Base-by-base conservation (phyloP, 2,888 invertebrate species). In the Polydesmus complanatus region DNA sequence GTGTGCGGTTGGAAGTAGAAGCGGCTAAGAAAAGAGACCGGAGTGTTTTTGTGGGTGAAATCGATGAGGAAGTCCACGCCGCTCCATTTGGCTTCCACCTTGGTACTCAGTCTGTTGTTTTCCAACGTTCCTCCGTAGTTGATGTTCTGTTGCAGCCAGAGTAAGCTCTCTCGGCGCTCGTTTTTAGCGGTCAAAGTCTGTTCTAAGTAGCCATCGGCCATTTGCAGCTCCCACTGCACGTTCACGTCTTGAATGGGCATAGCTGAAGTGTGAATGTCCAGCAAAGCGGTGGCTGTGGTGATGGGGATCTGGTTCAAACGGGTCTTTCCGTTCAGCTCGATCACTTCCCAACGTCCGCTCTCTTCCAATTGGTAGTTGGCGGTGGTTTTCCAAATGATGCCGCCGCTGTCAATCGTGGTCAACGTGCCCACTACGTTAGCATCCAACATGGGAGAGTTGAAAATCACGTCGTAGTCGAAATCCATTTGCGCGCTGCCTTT, bases 171-270 rank as follows among this genome's bases (percentile, higher is more conserved):
- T 14, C 14, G 5, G 8, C 14, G 37, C 37, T 8, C 5, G 25
- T 27, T 60, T 1, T 55, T 60, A 22, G 61, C 22, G 21, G 27
- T 27, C 8, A 63, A 5, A 1, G 60, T 63, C 49, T 63, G 61
- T 27, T 63, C 63, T n/a, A 63, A n/a, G 57, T 63, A 60, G 23
- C 63, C 63, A 27, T 57, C 61, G 2, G 63, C 61, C 18, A 52
- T 21, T 26, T 59, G 55, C 25, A 58, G 60, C 19, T 51, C 22
- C 63, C 63, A 63, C 19, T 26, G n/a, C 14, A 61, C 48, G 3
- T 54, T n/a, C 11, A 55, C 48, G 57, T 61, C 52, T 53, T 58
- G 60, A n/a, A 60, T 25, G 3, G 63, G 61, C 3, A 48, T 49
- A 19, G 57, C 58, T n/a, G 61, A 61, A 27, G 56, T 57, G 5